These are phyloP conservation scores for Marronus borbonicus DNA, from an alignment of 2,888 invertebrate species.

Conservation along the genomic window DNA sequence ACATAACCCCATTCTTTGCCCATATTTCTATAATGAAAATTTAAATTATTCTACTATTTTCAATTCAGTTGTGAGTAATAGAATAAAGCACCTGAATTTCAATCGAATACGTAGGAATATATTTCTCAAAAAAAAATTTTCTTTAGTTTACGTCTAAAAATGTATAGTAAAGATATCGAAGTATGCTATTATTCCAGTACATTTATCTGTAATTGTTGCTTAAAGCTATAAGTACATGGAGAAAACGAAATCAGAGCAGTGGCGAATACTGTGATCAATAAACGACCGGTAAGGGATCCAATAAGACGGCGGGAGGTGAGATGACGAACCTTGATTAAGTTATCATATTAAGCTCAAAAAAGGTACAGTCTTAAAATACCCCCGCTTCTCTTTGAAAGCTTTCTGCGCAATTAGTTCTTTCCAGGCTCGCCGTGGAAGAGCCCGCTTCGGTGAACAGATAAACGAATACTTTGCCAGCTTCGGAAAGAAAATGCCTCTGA, in stretches of 20 bases:
- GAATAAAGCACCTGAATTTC: no score
- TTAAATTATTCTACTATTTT: no score
- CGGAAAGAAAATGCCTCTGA: constrained; percentile 21
- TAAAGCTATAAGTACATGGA: background rate
- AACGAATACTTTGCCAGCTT: constrained; percentile 15
- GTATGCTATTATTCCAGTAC: no score
- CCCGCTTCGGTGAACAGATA: constrained; percentile 31
- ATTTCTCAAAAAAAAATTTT: no score
- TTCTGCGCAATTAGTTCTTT: constrained; percentile 34
- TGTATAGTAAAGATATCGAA: no score
- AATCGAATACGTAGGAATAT: no score
- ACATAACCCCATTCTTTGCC: no score
- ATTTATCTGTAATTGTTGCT: background rate
- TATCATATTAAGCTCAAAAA: constrained; percentile 40
- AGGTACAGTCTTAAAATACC: background rate
- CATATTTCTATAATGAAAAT: no score
- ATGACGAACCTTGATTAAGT: constrained; percentile 27
- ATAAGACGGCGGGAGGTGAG: background rate
- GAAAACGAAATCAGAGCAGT: background rate
- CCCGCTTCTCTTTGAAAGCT: constrained; percentile 21
- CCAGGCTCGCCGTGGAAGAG: constrained; percentile 1
- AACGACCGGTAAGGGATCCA: background rate
- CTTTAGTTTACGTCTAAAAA: no score
- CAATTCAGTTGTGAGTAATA: no score
- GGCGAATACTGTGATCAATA: background rate